Evolutionary conservation across 2,797 vertebrate genomes (phyloP), one percentile per base, ranked within the genome.

Genomic region (Lateolabrax maculatus): DNA sequence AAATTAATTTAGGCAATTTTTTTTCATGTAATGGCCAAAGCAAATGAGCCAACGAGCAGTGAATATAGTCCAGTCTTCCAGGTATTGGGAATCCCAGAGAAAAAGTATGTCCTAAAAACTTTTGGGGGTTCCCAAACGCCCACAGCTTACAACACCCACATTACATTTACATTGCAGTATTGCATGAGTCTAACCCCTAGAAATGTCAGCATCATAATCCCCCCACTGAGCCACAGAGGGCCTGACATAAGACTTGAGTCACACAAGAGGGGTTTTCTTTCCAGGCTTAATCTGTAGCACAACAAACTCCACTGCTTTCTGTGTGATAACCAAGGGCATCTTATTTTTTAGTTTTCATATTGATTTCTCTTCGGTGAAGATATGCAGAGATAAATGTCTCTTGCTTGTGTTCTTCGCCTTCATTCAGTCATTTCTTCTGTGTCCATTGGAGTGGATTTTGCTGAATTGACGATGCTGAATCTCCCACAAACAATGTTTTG

Each of bases 161-260:
- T 71, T 64, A 58, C 55, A 68, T 77, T 8, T 31, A 23, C 27
- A 52, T 18, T 51, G 25, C 49, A 19, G 48, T 67, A 39, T 23
- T 73, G 36, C 70, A 83, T 61, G 37, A 79, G 25, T 55, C 51
- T 27, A 71, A 71, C n/a, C 39, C 44, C 19, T 4, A 71, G 44
- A 84, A 81, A 86, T 77, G 66, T 71, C 39, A 18, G 55, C 63
- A 29, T 39, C 23, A 56, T 56, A 53, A 56, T 75, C 75, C 68
- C 39, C 70, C 66, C 65, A 53, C 49, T 43, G 53, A 80, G 55
- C 43, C 67, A 2, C 77, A 19, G 16, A 74, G 73, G 65, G 51
- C 11, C 63, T 56, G 67, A 55, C 18, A 39, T 46, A 7, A 80
- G 63, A 57, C 0, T 3, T 53, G 70, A 67, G 44, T 73, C 78